These are phyloP conservation scores for Aphelinus certus DNA, from an alignment of 1,140 invertebrate genomes.

Conservation along the genomic window DNA sequence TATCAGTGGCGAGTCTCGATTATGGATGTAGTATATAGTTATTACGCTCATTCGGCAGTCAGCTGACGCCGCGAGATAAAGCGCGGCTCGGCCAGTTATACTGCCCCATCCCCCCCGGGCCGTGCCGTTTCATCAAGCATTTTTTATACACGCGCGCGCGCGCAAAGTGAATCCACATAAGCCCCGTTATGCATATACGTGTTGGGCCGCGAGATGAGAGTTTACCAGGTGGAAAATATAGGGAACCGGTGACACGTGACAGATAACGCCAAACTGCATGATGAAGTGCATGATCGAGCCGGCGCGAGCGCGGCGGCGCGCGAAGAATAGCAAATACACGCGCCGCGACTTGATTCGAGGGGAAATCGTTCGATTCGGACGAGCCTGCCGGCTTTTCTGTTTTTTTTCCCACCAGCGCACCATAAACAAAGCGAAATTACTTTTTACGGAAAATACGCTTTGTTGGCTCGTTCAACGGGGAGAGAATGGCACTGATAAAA, in stretches of 20 bases:
- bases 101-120: not conserved
- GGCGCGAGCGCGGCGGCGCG: not conserved
- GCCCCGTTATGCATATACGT: not conserved
- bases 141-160: conserved; percentile 1
- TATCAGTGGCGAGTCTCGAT: conserved; percentile 15
- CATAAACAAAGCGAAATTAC: conserved; percentile 34
- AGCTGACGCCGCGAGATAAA: conserved; percentile 37
- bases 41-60: conserved; percentile 18
- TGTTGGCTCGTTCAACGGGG: conserved; percentile 12
- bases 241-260: conserved; percentile 36
- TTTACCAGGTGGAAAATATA: conserved; percentile 40
- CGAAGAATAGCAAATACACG: conserved; percentile 11
- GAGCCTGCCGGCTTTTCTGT: not conserved
- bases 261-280: conserved; percentile 40
- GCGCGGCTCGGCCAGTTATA: conserved; percentile 17
- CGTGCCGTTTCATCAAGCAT: conserved; percentile 1
- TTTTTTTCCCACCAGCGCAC: not conserved
- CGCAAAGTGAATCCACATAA: conserved; percentile 19
- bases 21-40: conserved; percentile 20
- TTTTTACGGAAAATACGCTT: conserved; percentile 21
- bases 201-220: not conserved
- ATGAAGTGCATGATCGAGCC: conserved; percentile 31
- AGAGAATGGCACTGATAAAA: conserved; percentile 23
- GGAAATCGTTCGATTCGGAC: not conserved
- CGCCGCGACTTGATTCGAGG: conserved; percentile 3